These are phyloP conservation scores for Desoria tigrina DNA, from an alignment of 2,888 invertebrate genomes.

Conservation along the genomic window DNA sequence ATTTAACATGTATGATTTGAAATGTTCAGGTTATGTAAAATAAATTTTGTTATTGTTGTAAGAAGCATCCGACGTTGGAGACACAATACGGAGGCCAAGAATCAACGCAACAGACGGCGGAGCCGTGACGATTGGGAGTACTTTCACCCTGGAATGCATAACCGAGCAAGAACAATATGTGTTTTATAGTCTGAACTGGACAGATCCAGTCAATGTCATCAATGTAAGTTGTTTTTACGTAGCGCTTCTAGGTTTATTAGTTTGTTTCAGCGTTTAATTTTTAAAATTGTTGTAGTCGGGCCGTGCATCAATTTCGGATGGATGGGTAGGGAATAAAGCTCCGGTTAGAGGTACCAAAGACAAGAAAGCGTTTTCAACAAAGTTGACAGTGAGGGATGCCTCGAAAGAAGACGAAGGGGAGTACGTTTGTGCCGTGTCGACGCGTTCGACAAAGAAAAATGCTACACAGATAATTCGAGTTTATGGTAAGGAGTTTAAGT, in stretches of 20 bases:
- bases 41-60: no score
- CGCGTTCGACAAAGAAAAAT: slow-evolving; percentile 16
- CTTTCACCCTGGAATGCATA: slow-evolving; percentile 28
- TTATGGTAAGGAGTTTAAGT: slow-evolving; percentile 53
- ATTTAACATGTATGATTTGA: no score
- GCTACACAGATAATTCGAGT: slow-evolving; percentile 38
- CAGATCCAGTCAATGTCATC: slow-evolving; percentile 24
- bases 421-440: slow-evolving; percentile 51
- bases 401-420: slow-evolving; percentile 48
- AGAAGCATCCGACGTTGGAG: not conserved
- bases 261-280: no score
- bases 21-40: no score
- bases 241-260: no score
- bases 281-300: slow-evolving; percentile 21
- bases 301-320: slow-evolving; percentile 13
- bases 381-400: slow-evolving; percentile 43
- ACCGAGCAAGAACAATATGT: slow-evolving; percentile 9
- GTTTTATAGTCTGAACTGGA: slow-evolving; percentile 32
- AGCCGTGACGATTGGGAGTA: slow-evolving; percentile 23
- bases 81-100: slow-evolving; percentile 2
- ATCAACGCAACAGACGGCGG: slow-evolving; percentile 21
- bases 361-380: slow-evolving; percentile 16
- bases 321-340: not conserved
- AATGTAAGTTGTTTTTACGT: slow-evolving; percentile 24
- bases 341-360: not conserved